Percentiles rank a stretch among this genome's conserved stretches.
Evolutionary conservation across 1,140 invertebrate species (phyloP).

Genomic region (Microplitis mediator): DNA sequence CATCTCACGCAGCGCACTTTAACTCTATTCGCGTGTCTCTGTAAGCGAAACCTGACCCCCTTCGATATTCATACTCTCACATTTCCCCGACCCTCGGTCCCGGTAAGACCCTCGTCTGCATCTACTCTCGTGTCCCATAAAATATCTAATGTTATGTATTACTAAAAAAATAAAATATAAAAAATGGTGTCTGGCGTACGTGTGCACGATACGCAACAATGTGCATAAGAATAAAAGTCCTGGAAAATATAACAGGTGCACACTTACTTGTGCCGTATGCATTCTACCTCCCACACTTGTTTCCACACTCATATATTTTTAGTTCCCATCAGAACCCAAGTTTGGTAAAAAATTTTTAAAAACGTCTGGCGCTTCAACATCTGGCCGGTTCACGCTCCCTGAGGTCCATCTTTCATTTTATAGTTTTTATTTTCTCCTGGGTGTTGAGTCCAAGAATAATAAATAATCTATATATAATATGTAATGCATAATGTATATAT

Average conservation of each 20-base stretch:
- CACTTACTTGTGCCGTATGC: background rate
- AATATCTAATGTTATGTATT: constrained; percentile 14
- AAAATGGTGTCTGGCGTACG: background rate
- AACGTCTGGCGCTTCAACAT: no score
- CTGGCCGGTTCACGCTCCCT: background rate
- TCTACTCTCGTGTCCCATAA: background rate
- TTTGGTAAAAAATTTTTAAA: background rate
- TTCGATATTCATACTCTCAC: background rate
- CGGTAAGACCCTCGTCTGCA: background rate
- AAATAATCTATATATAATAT: background rate
- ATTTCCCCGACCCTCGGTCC: background rate
- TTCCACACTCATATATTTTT: background rate
- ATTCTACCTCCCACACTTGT: background rate
- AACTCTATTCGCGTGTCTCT: constrained; percentile 49
- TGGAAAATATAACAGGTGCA: background rate
- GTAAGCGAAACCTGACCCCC: constrained; percentile 18
- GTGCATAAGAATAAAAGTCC: background rate
- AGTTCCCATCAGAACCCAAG: background rate
- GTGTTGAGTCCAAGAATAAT: no score
- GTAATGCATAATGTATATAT: background rate
- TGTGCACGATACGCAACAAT: constrained; percentile 8
- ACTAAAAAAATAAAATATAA: background rate
- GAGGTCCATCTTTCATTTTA: background rate
- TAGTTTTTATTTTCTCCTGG: background rate
- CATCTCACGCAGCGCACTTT: constrained; percentile 36